These are phyloP conservation scores for Drosophila conformis DNA, from an alignment of 2,888 invertebrate species.

Conservation along the genomic window DNA sequence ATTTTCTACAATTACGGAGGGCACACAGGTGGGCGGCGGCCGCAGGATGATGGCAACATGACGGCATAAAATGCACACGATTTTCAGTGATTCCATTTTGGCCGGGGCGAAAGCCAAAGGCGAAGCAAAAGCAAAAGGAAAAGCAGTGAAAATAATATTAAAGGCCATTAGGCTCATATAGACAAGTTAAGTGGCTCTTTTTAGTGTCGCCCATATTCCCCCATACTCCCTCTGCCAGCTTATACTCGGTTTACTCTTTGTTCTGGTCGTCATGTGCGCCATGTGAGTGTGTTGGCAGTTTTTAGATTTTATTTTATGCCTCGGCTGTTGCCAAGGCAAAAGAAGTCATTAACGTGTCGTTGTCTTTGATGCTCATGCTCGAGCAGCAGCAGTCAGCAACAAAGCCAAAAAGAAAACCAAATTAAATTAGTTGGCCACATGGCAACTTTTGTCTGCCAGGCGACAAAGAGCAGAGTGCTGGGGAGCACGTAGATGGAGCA, in stretches of 20 bases:
- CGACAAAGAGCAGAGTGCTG: constrained; percentile 22
- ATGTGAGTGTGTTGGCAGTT: constrained; percentile 60
- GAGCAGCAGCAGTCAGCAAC: constrained; percentile 23
- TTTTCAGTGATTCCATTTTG: constrained; percentile 76
- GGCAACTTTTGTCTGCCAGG: constrained; percentile 72
- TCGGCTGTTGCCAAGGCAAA: constrained; percentile 68
- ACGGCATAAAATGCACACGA: constrained; percentile 80
- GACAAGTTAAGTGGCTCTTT: constrained; percentile 85
- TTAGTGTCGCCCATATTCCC: constrained; percentile 51
- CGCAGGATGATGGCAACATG: constrained; percentile 57
- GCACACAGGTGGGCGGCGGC: constrained; percentile 53
- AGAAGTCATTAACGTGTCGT: constrained; percentile 80
- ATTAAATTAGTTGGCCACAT: constrained; percentile 84
- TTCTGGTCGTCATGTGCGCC: constrained; percentile 45
- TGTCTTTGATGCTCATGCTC: constrained; percentile 72
- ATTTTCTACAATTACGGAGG: constrained; percentile 82
- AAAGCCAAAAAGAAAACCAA: constrained; percentile 60
- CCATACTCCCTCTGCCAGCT: constrained; percentile 1
- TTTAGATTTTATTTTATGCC: constrained; percentile 76
- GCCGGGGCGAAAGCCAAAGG: constrained; percentile 14
- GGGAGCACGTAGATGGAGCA: constrained; percentile 4
- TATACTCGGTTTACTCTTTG: constrained; percentile 26
- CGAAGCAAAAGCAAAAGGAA: constrained; percentile 43
- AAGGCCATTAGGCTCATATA: constrained; percentile 85
- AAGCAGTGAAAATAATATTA: constrained; percentile 81